Evolutionary conservation across 2,797 vertebrate species (phyloP).

Genomic region (Lepus oiostolus): DNA sequence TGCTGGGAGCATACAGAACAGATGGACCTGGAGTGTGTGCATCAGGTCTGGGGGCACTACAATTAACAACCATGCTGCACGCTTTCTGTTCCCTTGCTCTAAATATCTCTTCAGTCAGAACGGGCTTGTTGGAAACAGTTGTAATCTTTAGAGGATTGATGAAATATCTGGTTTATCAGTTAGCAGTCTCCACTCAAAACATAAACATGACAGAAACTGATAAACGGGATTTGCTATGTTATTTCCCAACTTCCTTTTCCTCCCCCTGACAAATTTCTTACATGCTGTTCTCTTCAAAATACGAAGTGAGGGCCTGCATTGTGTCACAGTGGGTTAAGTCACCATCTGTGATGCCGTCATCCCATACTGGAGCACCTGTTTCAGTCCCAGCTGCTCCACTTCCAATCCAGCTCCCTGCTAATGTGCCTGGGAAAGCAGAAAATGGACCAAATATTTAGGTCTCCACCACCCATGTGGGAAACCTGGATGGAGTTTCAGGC

Average conservation of each 20-base stretch:
- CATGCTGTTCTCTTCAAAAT: background rate
- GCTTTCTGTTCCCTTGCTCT: conserved; percentile 79
- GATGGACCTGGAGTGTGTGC: background rate
- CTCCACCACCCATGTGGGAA: too few species aligned
- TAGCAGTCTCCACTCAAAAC: conserved; percentile 80
- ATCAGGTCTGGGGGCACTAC: conserved; percentile 15
- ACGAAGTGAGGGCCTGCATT: background rate
- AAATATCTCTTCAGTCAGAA: conserved; percentile 84
- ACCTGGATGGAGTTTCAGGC: too few species aligned
- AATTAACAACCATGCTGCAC: conserved; percentile 13
- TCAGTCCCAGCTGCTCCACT: too few species aligned
- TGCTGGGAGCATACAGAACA: background rate
- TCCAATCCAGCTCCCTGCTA: too few species aligned
- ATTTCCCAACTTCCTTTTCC: background rate
- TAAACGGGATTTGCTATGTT: conserved; percentile 76
- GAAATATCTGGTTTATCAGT: conserved; percentile 75
- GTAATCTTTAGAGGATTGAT: conserved; percentile 73
- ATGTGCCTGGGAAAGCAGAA: too few species aligned
- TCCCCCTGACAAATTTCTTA: background rate
- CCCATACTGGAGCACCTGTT: too few species aligned
- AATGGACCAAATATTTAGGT: too few species aligned
- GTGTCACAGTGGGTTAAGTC: too few species aligned
- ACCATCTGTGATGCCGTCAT: too few species aligned
- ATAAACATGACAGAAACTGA: conserved; percentile 82
- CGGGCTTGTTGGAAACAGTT: conserved; percentile 78